Evolutionary conservation across 2,113 vertebrate species (phyloP), one percentile per base, ranked within the genome.

Genomic region (Sterrhoptilus dennistouni): DNA sequence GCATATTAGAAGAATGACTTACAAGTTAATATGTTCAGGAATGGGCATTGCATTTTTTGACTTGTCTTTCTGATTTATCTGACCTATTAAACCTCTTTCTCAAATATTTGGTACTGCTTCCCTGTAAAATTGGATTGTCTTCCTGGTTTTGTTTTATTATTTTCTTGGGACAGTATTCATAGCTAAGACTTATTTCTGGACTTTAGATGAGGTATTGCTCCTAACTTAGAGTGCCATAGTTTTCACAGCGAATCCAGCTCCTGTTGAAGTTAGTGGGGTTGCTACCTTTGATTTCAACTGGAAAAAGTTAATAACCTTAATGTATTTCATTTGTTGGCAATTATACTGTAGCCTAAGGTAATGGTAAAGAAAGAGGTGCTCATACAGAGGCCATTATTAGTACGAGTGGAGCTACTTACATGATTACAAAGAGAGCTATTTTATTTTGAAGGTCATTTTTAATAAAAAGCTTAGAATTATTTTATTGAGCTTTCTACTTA

Each of bases 161-260:
- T 50, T 81, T 82, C 18, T 68, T 60, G 52, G 27, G 49, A 33
- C n/a, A 25, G 21, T 45, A 42, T 56, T 96, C n/a, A n/a, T 52
- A 74, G 33, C 50, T 52, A n/a, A 78, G 24, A 49, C 22, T 16
- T 4, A 0, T 50, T 66, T 84, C 29, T 0, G 0, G 6, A 31
- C 24, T 83, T 83, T n/a, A 53, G 38, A 50, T 80, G 36, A 76
- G 52, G 19, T 53, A 17, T 64, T 69, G 24, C 20, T 78, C 21
- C 94, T 82, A 68, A 56, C 14, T 50, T 57, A 4, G 50, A 38
- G 12, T 50, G 13, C 28, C 11, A 3, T 22, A 45, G 25, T 72
- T 83, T 87, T 81, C 54, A 38, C 0, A 1, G 10, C 21, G 40
- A 78, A 38, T 70, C 11, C 16, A 64, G 17, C 29, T 38, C 42